Base-by-base conservation (phyloP, 2,888 invertebrate genomes). In the Cartodere bifasciata region DNA sequence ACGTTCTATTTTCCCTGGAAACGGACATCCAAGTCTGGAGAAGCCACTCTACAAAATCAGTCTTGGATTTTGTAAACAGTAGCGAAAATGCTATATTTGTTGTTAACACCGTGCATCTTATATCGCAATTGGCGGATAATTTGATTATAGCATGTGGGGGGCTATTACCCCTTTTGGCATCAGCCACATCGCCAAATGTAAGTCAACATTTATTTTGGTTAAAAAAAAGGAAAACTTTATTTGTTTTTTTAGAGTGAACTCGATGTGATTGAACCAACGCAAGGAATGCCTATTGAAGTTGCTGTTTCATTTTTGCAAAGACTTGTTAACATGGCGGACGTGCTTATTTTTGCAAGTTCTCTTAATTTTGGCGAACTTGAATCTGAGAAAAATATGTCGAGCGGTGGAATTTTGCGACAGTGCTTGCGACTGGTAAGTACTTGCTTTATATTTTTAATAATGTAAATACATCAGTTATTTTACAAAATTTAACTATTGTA, bases 301-400 rank as follows among this genome's bases (percentile, higher is more conserved):
- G 97, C 97, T 1, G 94, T 97, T 10, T 88, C 91, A 6, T 95
- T 98, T 63, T 72, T 99, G n/a, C 94, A 95, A 58, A 74, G 98
- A 34, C 75, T 99, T 43, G 95, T 97, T 47, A 90, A 92, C 58
- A 88, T 99, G 86, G 94, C 95, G 0, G 98, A 99, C 55, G 92
- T 97, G 24, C 73, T 98, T 16, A 92, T 98, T 48, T 97, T 99
- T 65, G 94, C 97, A 34, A 94, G 92, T 52, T 91, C 94, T 2
- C 70, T 97, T 34, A 95, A 92, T 67, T 97, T 99, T 54, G 87
- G 87, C 14, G 98, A 99, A 60, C 65, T 98, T 24, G 98, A 98
- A 63, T 90, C 94, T 1, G 98, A 98, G 65, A 99, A 98, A 65
- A 98, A 97, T 58, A 98, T 99, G 97, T 92, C 94, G 28, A 87